A percentile compares a stretch with the other conserved stretches of the same genome.
Evolutionary conservation across 2,797 vertebrate species (phyloP).

Genomic region (Brotula barbata): DNA sequence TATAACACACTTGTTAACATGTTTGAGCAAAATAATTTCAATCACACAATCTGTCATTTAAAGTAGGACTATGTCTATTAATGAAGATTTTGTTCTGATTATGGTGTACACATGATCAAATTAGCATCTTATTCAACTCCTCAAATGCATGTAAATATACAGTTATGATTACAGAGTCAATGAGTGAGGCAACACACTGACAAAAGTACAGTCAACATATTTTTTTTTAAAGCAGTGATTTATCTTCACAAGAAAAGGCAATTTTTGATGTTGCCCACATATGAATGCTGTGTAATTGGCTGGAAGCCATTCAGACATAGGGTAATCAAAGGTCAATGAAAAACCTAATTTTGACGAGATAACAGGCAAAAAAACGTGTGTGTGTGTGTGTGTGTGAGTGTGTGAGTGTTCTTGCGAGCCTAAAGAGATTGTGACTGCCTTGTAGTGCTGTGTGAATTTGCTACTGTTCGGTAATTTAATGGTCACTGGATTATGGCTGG

Average conservation of each 20-base stretch:
- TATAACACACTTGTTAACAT: too few relatives aligned
- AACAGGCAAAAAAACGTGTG: conserved; percentile 17
- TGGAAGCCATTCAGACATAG: conserved; percentile 36
- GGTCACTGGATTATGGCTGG: conserved; percentile 8
- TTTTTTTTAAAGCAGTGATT: conserved; percentile 27
- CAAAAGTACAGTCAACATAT: conserved; percentile 20
- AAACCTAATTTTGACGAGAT: conserved; percentile 46
- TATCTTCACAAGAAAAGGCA: conserved; percentile 23
- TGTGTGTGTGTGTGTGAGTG: conserved; percentile 9
- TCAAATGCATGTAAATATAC: not conserved
- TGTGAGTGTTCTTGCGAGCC: conserved; percentile 2
- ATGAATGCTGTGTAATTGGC: conserved; percentile 40
- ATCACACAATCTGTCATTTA: too few relatives aligned
- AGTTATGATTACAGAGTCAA: not conserved
- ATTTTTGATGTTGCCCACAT: conserved; percentile 40
- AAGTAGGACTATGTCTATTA: too few relatives aligned
- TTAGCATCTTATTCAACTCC: too few relatives aligned
- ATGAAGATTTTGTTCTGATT: too few relatives aligned
- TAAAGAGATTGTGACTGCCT: conserved; percentile 24
- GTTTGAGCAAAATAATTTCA: too few relatives aligned
- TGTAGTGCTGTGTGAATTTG: conserved; percentile 41
- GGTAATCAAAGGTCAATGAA: conserved; percentile 59
- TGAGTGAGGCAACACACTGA: not conserved
- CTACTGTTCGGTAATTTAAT: conserved; percentile 42
- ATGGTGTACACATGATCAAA: too few relatives aligned